Evolutionary conservation across 2,797 vertebrate species (phyloP), one percentile per base, ranked within the genome.

Genomic region (Erpetoichthys calabaricus): DNA sequence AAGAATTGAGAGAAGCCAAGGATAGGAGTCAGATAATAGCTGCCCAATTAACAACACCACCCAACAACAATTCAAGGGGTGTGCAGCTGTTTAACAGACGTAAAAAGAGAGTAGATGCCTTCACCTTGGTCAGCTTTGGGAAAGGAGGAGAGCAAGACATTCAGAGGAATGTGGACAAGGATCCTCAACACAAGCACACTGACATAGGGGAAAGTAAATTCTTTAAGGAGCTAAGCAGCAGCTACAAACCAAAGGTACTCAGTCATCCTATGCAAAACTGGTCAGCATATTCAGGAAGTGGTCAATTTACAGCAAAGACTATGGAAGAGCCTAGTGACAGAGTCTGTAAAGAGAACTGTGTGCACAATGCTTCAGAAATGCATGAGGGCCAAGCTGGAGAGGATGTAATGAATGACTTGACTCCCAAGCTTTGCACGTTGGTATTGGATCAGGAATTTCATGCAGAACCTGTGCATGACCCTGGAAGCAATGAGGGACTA

Each of bases 61-160:
- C 89, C 6, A 78, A 86, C 70, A 80, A 86, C 74, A 87, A 77
- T 73, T 98, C 96, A 63, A 89, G 87, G 58, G 96, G 96, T 0
- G 94, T 95, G 45, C 89, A 92, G 73, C 90, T 97, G 60, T 98
- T 98, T 80, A 88, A 97, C 72, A 80, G 90, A 10, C 92, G 93
- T 67, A 83, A 83, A 73, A 89, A 97, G 70, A 81, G 92, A 5
- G 86, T 97, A 3, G 92, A 89, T 5, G 86, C 90, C 55, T 94
- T 96, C 56, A 79, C 91, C 0, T 74, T 84, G 2, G 79, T 86
- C 63, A 88, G 83, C 67, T 60, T 75, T 3, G 80, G 81, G 41
- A 76, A 60, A 47, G 65, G 64, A 60, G 58, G 55, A 25, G 59
- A 47, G 41, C 66, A 56, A 52, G 72, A 73, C 62, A 63, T 67